Evolutionary conservation across 2,888 invertebrate species (phyloP).

Genomic region (Volucella inflata): DNA sequence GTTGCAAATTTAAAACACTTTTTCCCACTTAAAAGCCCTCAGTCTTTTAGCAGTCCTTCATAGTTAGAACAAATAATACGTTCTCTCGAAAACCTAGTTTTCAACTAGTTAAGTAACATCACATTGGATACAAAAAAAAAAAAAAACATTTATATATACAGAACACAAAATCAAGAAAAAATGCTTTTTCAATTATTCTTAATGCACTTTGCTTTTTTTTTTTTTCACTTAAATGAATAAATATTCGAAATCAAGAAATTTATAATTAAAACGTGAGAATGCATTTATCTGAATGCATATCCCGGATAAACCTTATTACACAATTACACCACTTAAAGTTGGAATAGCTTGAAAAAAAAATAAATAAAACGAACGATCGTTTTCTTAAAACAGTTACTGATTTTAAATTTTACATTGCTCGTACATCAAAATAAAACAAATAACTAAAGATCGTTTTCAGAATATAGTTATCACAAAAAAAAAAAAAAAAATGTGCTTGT

Average conservation of each 20-base stretch:
- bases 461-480: not conserved
- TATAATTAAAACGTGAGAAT: conserved; percentile 51
- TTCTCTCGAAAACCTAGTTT: conserved; percentile 6
- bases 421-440: conserved; percentile 1
- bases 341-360: not conserved
- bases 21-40: not conserved
- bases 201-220: conserved; percentile 50
- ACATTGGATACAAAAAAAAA: conserved; percentile 31
- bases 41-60: not conserved
- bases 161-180: conserved; percentile 1
- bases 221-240: conserved; percentile 17
- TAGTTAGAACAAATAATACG: not conserved
- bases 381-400: not conserved
- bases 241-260: conserved; percentile 24
- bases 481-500: conserved; percentile 4
- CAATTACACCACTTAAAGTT: not conserved
- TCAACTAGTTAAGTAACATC: conserved; percentile 13
- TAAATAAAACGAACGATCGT: not conserved
- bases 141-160: conserved; percentile 27
- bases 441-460: conserved; percentile 7
- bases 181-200: conserved; percentile 23
- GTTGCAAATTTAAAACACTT: conserved; percentile 2
- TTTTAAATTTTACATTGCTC: not conserved
- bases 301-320: conserved; percentile 25
- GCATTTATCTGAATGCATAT: conserved; percentile 38